These are phyloP conservation scores for Oreonectes daqikongensis DNA, from an alignment of 2,797 vertebrate species.

Conservation along the genomic window DNA sequence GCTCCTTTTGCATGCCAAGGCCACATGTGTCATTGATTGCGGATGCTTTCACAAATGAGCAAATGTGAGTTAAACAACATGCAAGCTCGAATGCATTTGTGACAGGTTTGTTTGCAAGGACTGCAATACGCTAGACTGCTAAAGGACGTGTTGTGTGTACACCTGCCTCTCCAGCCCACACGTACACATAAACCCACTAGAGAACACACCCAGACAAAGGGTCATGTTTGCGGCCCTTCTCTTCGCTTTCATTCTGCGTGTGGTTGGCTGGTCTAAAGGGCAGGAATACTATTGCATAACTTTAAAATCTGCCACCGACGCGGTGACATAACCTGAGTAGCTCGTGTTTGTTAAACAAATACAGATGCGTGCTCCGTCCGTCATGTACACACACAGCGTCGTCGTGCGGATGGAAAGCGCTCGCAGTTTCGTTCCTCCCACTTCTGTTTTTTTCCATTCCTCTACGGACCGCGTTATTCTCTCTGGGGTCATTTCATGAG, in stretches of 20 bases:
- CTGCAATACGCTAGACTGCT: not conserved
- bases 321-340: constrained; percentile 65
- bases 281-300: constrained; percentile 68
- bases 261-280: constrained; percentile 64
- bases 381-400: not conserved
- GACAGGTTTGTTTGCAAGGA: not conserved
- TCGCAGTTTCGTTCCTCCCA: not conserved
- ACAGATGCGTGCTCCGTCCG: not conserved
- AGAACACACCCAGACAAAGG: constrained; percentile 44
- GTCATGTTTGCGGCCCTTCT: constrained; percentile 50
- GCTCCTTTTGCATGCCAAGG: not conserved
- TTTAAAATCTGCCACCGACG: constrained; percentile 39
- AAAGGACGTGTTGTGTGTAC: constrained; percentile 11
- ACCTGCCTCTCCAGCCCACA: constrained; percentile 31
- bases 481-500: not conserved
- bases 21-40: not conserved
- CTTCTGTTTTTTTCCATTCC: not conserved
- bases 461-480: not conserved
- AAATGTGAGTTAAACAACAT: not conserved
- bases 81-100: not conserved
- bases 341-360: constrained; percentile 67
- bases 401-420: not conserved
- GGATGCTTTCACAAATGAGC: not conserved
- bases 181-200: not conserved
- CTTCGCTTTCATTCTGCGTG: constrained; percentile 9